These are phyloP conservation scores for Neodontobutis hainanensis DNA, from an alignment of 2,113 vertebrate genomes.

Conservation along the genomic window DNA sequence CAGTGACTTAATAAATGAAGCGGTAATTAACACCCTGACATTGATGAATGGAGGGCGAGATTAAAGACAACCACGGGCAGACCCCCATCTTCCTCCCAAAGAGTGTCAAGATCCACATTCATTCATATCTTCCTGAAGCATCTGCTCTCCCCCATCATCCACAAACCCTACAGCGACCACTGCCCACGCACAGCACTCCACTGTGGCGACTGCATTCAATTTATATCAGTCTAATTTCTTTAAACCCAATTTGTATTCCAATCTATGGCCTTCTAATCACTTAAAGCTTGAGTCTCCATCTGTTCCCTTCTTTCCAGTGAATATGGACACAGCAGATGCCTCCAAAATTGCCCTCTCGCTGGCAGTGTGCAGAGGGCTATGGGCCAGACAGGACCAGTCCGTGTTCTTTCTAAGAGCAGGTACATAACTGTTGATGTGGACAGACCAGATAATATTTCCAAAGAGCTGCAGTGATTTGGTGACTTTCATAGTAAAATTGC, in stretches of 20 bases:
- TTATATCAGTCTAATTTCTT: constrained; percentile 99
- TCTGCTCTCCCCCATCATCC: constrained; percentile 92
- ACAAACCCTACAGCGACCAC: constrained; percentile 80
- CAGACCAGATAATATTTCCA: constrained; percentile 33
- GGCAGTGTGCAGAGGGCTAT: constrained; percentile 78
- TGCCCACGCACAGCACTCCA: constrained; percentile 71
- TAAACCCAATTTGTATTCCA: constrained; percentile 99
- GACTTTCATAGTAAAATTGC: not conserved
- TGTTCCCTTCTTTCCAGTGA: constrained; percentile 79
- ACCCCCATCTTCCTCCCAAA: constrained; percentile 84
- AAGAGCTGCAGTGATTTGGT: constrained; percentile 17
- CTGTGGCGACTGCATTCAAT: constrained; percentile 93
- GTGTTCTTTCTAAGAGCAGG: constrained; percentile 77
- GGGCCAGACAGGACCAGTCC: constrained; percentile 65
- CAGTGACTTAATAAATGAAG: constrained; percentile 94
- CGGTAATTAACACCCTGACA: constrained; percentile 95
- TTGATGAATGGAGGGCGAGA: constrained; percentile 94
- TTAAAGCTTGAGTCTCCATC: constrained; percentile 97
- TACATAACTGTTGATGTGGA: constrained; percentile 45
- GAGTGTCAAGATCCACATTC: constrained; percentile 89
- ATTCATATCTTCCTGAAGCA: constrained; percentile 95
- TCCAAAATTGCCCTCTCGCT: constrained; percentile 86
- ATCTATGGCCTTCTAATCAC: constrained; percentile 98
- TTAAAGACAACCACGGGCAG: constrained; percentile 86
- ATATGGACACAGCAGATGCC: constrained; percentile 93